Base-by-base conservation (phyloP, 2,797 vertebrate species). In the Nyctibius grandis region DNA sequence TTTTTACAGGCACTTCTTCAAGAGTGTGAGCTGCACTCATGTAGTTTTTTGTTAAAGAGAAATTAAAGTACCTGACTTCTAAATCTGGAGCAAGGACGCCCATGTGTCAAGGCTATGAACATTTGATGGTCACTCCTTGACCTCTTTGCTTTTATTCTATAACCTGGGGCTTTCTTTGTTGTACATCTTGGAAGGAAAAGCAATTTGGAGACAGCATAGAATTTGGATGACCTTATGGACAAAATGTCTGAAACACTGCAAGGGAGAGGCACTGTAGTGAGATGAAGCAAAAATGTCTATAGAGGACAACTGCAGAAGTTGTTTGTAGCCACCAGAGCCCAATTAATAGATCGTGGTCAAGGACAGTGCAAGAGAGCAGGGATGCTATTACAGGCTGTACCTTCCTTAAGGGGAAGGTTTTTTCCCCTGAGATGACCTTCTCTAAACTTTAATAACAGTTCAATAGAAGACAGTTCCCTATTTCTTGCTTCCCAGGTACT, bases 1-100 rank as follows among this genome's bases (percentile, higher is more conserved):
- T 33, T 75, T 17, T 29, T 44, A 19, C 45, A 45, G 61, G 9
- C 9, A 3, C 31, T 28, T 59, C 61, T 56, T 76, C 36, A 45
- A 3, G 17, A 51, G 1, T 8, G 20, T 25, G 31, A 77, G 40
- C 47, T 1, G 1, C n/a, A 6, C 17, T 56, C 10, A 5, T 6
- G 6, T 16, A 23, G 21, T 9, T 50, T 61, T 42, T 70, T 40
- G 12, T 56, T 91, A 42, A 85, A 48, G 10, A 67, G 16, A 69
- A 48, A 73, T 57, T 45, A 5, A 82, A 68, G 8, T 13, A 42
- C 40, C 44, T 69, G 9, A 22, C 20, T 50, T n/a, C 42, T 34
- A 50, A 42, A 69, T 77, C 56, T 15, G 54, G n/a, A 50, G 19
- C 0, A 1, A 29, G 14, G 23, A 45, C 56, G 13, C 45, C 40